Conservation (phyloP, 2,797 vertebrate species). For the Pseudocheirus occidentalis region DNA sequence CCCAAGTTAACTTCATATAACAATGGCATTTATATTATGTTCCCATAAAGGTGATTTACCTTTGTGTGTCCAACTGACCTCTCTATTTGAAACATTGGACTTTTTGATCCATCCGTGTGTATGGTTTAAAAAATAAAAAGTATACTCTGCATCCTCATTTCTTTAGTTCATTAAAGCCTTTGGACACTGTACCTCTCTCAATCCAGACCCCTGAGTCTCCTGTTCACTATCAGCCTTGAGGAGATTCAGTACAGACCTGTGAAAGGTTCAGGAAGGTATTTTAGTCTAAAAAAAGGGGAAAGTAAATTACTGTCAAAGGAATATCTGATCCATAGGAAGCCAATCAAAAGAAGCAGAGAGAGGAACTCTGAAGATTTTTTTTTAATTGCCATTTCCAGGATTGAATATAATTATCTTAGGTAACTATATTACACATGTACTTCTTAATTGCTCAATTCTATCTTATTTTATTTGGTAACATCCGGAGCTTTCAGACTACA, state of each 20-base stretch:
- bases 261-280: not conserved
- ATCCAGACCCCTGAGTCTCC: not conserved
- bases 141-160: not conserved
- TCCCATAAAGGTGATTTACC: not conserved
- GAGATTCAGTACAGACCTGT: not conserved
- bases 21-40: not conserved
- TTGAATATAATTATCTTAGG: not conserved
- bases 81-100: not conserved
- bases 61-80: not conserved
- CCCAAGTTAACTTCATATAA: not conserved
- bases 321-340: not conserved
- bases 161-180: not conserved
- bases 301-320: not conserved
- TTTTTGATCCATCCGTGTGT: not conserved
- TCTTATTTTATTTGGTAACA: slow-evolving; percentile 18
- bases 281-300: slow-evolving; percentile 19
- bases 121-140: not conserved
- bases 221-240: not conserved
- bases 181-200: not conserved
- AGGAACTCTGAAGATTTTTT: slow-evolving; percentile 41
- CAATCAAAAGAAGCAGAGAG: slow-evolving; percentile 18
- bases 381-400: not conserved
- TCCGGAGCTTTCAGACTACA: slow-evolving; percentile 65
- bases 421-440: not conserved
- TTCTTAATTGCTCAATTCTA: not conserved